A percentile compares a stretch with the other conserved stretches of the same genome.
phyloP scores from a whole-genome alignment of 2,113 vertebrate species.

The Hyperoodon ampullatus region DNA sequence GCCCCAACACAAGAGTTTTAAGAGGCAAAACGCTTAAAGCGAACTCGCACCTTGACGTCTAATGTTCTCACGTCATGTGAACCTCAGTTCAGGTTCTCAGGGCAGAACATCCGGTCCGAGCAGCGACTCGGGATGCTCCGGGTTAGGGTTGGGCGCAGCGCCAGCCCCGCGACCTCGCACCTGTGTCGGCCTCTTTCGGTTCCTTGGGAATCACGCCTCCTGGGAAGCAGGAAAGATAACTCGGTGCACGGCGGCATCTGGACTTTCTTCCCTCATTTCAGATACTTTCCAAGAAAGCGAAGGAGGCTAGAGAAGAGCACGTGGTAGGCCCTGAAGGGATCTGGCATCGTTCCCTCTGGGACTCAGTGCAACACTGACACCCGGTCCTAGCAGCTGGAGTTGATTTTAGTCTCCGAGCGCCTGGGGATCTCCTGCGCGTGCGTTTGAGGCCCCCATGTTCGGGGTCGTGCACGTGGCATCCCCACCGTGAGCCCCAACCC shows the following conservation, averaged over 20 bases:
- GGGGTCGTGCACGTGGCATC: rapidly evolving
- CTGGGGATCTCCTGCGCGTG: not conserved
- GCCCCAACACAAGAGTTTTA: not conserved
- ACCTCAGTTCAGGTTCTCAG: not conserved
- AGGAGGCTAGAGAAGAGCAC: not conserved
- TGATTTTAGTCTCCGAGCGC: not conserved
- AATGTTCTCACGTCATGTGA: not conserved
- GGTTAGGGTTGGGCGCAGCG: not conserved
- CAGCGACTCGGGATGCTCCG: rapidly evolving
- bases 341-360: not conserved
- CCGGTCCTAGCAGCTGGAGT: not conserved
- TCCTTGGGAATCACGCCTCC: not conserved
- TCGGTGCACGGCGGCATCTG: not conserved
- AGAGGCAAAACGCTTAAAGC: not conserved
- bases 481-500: not conserved
- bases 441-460: not conserved
- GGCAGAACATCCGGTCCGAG: not conserved
- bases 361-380: no score
- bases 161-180: rapidly evolving
- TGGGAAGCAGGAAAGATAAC: not conserved
- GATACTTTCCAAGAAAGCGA: not conserved
- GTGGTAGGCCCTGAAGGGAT: not conserved
- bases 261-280: not conserved
- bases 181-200: not conserved
- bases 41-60: not conserved